These are phyloP conservation scores for Apodemus speciosus DNA, from an alignment of 2,113 vertebrate species.

Conservation along the genomic window DNA sequence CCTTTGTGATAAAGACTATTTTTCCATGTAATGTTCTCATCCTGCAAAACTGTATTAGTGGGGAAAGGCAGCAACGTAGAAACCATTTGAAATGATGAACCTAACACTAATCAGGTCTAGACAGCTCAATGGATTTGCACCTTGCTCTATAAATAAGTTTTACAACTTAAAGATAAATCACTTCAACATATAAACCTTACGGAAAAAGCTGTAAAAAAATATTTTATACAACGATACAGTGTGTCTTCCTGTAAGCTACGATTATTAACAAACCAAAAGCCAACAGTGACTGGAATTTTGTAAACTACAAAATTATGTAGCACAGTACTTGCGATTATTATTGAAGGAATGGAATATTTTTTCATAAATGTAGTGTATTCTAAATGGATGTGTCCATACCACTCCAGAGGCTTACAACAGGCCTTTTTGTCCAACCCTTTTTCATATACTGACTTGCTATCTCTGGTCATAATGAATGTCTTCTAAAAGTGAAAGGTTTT, in stretches of 20 bases:
- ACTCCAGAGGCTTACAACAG: neutral
- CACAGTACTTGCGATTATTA: neutral
- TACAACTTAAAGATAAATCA: neutral
- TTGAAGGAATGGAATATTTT: neutral
- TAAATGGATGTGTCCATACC: no score
- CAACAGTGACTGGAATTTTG: neutral
- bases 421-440: neutral
- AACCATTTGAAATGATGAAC: fast-evolving
- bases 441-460: no score
- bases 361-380: neutral
- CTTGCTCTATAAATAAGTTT: neutral
- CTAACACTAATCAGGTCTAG: no score
- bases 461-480: neutral
- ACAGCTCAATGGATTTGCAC: no score
- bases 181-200: neutral
- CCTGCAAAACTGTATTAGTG: no score
- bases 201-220: neutral
- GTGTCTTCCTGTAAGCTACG: neutral
- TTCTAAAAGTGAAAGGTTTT: neutral
- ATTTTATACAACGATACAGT: neutral
- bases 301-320: neutral
- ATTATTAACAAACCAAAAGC: neutral
- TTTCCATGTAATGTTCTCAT: neutral
- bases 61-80: neutral
- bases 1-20: neutral